Conservation (phyloP, 2,113 vertebrate species). For the Brachyhypopomus gauderio region DNA sequence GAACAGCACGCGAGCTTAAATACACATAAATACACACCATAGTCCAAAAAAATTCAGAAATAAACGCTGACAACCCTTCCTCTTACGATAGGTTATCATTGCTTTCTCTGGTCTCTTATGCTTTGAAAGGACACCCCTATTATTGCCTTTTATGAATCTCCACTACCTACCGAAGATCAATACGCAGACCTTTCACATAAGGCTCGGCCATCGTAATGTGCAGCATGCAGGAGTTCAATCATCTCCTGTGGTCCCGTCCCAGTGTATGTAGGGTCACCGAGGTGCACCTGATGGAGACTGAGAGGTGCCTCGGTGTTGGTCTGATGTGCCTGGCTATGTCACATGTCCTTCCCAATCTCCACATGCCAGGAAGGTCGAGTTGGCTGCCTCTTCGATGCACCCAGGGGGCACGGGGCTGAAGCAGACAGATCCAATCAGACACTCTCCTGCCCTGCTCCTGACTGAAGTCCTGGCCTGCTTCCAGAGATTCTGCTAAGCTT, state of each 20-base stretch:
- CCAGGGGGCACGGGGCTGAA: neutral
- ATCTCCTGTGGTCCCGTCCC: neutral
- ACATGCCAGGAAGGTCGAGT: neutral
- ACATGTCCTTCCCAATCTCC: neutral
- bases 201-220: constrained; percentile 18
- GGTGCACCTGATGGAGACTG: constrained; percentile 4
- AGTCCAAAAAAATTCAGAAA: neutral
- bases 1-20: neutral
- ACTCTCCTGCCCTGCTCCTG: too few relatives aligned
- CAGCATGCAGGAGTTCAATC: constrained; percentile 26
- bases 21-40: neutral
- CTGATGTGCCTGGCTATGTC: neutral
- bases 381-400: neutral
- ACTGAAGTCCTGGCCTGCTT: neutral
- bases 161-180: constrained; percentile 45
- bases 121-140: constrained; percentile 25
- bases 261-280: neutral
- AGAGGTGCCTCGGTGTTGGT: neutral
- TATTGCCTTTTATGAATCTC: constrained; percentile 35
- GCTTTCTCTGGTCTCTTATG: neutral
- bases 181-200: constrained; percentile 49
- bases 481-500: neutral
- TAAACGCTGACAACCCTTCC: neutral
- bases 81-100: neutral
- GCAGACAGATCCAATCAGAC: neutral